phyloP scores from a whole-genome alignment of 2,888 invertebrate genomes.

The Aromia moschata region DNA sequence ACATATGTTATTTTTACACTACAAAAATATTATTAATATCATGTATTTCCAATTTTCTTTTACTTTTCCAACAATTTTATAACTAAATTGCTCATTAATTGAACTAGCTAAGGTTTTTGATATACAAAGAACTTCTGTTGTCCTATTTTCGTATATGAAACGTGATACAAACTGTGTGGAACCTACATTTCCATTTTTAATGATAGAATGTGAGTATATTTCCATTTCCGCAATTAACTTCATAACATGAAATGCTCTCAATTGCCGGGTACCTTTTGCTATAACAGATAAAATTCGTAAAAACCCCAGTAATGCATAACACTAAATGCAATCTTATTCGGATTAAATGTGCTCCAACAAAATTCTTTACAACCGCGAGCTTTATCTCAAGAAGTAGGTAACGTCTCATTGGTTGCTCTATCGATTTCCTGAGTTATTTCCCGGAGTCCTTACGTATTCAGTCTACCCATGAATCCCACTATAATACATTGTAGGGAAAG shows the following conservation, averaged over 20 bases:
- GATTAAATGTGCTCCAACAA: constrained; percentile 17
- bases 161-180: neutral
- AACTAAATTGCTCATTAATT: too few relatives aligned
- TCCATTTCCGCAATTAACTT: neutral
- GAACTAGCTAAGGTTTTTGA: too few relatives aligned
- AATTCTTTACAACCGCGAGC: constrained; percentile 16
- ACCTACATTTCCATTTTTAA: neutral
- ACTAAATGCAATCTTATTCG: neutral
- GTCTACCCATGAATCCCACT: neutral
- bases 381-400: constrained; percentile 11
- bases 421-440: constrained; percentile 19
- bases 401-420: constrained; percentile 18
- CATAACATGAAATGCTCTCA: neutral
- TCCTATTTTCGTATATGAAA: too few relatives aligned
- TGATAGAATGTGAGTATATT: neutral
- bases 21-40: too few relatives aligned
- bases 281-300: neutral
- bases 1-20: too few relatives aligned
- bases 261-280: neutral
- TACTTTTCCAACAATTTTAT: too few relatives aligned
- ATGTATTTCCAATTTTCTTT: too few relatives aligned
- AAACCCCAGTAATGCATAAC: neutral
- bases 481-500: neutral
- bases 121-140: too few relatives aligned
- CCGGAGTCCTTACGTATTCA: neutral